phyloP scores from a whole-genome alignment of 2,797 vertebrate species.

The Anguilla pacifica region DNA sequence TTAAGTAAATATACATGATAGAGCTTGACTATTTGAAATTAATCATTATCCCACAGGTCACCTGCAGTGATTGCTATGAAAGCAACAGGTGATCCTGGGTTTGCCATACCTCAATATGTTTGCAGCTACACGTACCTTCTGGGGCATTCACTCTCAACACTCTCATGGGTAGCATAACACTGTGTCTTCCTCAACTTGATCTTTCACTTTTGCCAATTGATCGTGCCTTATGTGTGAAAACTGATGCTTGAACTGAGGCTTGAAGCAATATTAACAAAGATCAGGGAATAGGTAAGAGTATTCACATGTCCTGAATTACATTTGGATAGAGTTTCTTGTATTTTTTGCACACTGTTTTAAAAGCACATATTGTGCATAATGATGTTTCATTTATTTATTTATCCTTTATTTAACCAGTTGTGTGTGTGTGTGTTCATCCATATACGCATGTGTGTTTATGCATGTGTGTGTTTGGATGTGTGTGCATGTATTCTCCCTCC shows the following conservation, averaged over 20 bases:
- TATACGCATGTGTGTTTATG: conserved; percentile 27
- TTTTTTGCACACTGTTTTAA: conserved; percentile 26
- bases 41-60: too few species aligned
- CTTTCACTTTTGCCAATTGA: conserved; percentile 61
- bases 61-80: too few species aligned
- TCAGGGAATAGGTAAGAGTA: conserved; percentile 36
- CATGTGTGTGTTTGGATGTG: not conserved
- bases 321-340: conserved; percentile 4
- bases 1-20: too few species aligned
- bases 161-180: conserved; percentile 50
- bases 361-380: conserved; percentile 16
- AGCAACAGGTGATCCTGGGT: too few species aligned
- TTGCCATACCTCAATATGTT: conserved; percentile 34
- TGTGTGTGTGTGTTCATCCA: not conserved
- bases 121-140: conserved; percentile 25
- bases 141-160: conserved; percentile 26
- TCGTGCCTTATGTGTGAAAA: conserved; percentile 49
- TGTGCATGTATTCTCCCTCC: not conserved
- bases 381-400: not conserved
- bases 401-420: not conserved
- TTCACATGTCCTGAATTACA: conserved; percentile 23
- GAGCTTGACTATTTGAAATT: too few species aligned
- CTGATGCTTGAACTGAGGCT: conserved; percentile 45
- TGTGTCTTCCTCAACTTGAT: conserved; percentile 43
- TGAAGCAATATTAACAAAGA: conserved; percentile 54